Evolutionary conservation across 1,140 invertebrate species (phyloP).

Genomic region (Capitella teleta): DNA sequence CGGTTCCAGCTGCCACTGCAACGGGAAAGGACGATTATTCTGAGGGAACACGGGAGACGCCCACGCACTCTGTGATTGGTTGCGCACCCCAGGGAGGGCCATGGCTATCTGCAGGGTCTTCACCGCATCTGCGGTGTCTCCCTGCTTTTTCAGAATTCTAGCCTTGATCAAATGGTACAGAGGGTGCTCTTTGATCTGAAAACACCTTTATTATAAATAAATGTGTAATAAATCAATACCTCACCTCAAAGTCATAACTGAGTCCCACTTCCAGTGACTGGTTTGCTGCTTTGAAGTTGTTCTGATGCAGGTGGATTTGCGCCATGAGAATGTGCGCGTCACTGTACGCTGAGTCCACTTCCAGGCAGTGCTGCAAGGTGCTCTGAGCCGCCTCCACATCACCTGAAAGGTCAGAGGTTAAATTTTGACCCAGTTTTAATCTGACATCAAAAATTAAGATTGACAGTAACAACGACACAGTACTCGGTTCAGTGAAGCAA

Average conservation of each 20-base stretch:
- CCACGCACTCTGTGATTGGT: slow-evolving; percentile 25
- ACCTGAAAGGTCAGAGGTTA: too few species aligned
- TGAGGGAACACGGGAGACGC: slow-evolving; percentile 4
- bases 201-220: not conserved
- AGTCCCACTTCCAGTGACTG: slow-evolving; percentile 77
- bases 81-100: slow-evolving; percentile 44
- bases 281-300: slow-evolving; percentile 63
- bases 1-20: not conserved
- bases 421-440: too few species aligned
- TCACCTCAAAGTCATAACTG: slow-evolving; percentile 76
- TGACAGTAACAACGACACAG: too few species aligned
- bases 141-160: slow-evolving; percentile 64
- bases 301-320: slow-evolving; percentile 59
- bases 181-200: slow-evolving; percentile 66
- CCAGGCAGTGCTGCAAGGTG: slow-evolving; percentile 58
- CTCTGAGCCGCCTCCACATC: slow-evolving; percentile 49
- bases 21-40: not conserved
- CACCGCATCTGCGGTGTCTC: slow-evolving; percentile 61
- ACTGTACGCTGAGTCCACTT: slow-evolving; percentile 62
- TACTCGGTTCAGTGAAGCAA: not conserved
- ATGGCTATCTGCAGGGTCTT: slow-evolving; percentile 63
- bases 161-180: slow-evolving; percentile 79
- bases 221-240: not conserved
- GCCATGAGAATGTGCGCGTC: slow-evolving; percentile 78
- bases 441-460: too few species aligned